These are phyloP conservation scores for Drosophila elegans DNA, from an alignment of 1,140 invertebrate genomes.

Conservation along the genomic window DNA sequence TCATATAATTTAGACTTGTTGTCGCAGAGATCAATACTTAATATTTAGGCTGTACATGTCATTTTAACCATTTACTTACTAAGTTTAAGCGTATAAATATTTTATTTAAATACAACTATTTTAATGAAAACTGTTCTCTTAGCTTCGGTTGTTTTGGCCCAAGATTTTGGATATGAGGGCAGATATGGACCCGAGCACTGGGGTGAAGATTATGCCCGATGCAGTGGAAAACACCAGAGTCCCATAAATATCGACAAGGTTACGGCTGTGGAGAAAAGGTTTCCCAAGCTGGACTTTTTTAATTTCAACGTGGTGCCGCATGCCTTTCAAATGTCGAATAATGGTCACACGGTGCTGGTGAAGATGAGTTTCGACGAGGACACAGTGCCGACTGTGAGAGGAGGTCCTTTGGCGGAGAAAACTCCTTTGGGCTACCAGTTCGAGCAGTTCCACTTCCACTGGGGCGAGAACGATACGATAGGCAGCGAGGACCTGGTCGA, in stretches of 20 bases:
- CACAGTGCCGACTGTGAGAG: slow-evolving; percentile 86
- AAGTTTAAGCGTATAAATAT: neutral
- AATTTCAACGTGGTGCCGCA: slow-evolving; percentile 87
- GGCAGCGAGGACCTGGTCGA: slow-evolving; percentile 96
- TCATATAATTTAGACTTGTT: neutral
- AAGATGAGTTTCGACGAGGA: slow-evolving; percentile 85
- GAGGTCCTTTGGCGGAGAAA: slow-evolving; percentile 87
- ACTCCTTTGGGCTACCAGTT: slow-evolving; percentile 88
- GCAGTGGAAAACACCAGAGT: slow-evolving; percentile 92
- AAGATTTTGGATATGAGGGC: slow-evolving; percentile 66
- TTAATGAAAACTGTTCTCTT: neutral
- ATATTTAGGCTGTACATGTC: no score
- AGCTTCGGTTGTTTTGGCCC: slow-evolving; percentile 26
- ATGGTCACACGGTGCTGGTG: slow-evolving; percentile 90
- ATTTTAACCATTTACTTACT: slow-evolving; percentile 5
- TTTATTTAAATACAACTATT: neutral
- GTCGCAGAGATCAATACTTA: neutral
- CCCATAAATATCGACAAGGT: slow-evolving; percentile 92
- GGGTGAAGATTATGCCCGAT: slow-evolving; percentile 88
- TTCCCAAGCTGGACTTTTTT: slow-evolving; percentile 86
- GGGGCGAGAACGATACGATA: slow-evolving; percentile 91
- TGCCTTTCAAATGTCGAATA: slow-evolving; percentile 88
- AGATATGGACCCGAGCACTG: slow-evolving; percentile 89
- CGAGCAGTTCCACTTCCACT: slow-evolving; percentile 91
- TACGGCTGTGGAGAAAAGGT: slow-evolving; percentile 85